A percentile compares a stretch with the other conserved stretches of the same genome.
These are phyloP conservation scores for Epinotia demarniana DNA, from an alignment of 2,888 invertebrate genomes.

Conservation along the genomic window DNA sequence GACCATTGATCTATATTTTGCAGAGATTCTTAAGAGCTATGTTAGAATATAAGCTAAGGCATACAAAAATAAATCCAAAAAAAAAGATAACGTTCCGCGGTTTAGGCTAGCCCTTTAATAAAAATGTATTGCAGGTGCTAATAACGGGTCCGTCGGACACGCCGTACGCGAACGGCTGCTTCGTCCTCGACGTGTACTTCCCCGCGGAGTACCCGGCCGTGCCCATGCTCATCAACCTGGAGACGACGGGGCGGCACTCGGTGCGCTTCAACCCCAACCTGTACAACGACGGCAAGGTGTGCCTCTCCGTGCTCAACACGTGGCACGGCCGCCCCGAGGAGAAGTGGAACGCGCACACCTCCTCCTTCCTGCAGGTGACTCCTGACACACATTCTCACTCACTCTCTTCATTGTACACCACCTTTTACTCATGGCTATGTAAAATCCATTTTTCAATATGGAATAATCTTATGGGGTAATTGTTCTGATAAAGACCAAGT, in stretches of 20 bases:
- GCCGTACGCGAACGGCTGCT: conserved; percentile 96
- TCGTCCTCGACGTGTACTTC: conserved; percentile 96
- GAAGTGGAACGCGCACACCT: conserved; percentile 98
- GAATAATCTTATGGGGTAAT: no score
- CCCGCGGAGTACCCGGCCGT: conserved; percentile 92
- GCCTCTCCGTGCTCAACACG: conserved; percentile 97
- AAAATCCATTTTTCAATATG: no score
- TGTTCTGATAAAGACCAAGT: no score
- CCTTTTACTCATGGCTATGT: no score
- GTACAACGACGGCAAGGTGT: conserved; percentile 96
- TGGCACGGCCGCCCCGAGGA: conserved; percentile 99
- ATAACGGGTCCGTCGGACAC: conserved; percentile 97
- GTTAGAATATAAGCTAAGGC: no score
- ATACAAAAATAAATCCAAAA: no score
- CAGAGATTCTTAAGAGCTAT: no score
- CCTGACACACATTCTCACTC: no score
- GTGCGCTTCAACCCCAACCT: conserved; percentile 97
- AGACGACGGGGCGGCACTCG: conserved; percentile 94
- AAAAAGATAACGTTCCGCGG: no score
- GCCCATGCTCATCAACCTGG: conserved; percentile 95
- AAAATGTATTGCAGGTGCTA: conserved; percentile 86
- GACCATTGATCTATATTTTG: no score
- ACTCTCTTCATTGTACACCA: no score
- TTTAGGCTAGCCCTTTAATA: no score
- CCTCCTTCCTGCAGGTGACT: conserved; percentile 92